Evolutionary conservation across 1,140 invertebrate genomes (phyloP), one percentile per base, ranked within the genome.

Genomic region (Ceratosolen solmsi): DNA sequence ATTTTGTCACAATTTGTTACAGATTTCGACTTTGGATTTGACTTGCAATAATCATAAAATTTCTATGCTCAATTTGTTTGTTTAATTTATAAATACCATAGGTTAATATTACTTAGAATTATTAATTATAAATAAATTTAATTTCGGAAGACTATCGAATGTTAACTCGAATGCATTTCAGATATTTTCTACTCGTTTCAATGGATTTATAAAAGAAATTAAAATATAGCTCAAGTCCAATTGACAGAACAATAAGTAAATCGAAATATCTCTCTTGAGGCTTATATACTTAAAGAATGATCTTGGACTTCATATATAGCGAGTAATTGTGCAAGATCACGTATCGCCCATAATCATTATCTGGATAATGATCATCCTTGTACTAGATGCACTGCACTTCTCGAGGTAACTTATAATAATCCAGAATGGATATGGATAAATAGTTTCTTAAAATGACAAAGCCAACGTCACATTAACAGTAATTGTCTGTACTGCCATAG

Each of bases 341-440:
- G 22, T 22, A 71, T 71, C 20, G 22, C 4, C 2, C 60, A 20
- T 65, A 36, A 15, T 65, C 20, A 68, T 58, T 79, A 79, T 79
- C 51, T 36, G 36, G 8, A 30, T 72, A 72, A 72, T 60, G 36
- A 72, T 72, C 68, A 79, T 79, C 68, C 58, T 79, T 79, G 78
- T 72, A 41, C 49, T 30, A 79, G 68, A 72, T 72, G 51, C 36
- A 33, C 9, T 38, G 22, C 2, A 46, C 13, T 38, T 22, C 36
- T 79, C 78, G 51, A 72, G 54, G 70, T 54, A 20, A 80, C 27
- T 72, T 46, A 46, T 54, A 80, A 60, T 73, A 27, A 63, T 79
- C 68, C 27, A 80, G 20, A 71, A 20, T 58, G 77, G 13, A 25
- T 51, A 20, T 33, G 27, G 17, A 72, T 11, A 58, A 56, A n/a